Evolutionary conservation across 2,113 vertebrate genomes (phyloP), one percentile per base, ranked within the genome.

Genomic region (Calidris pygmaea): DNA sequence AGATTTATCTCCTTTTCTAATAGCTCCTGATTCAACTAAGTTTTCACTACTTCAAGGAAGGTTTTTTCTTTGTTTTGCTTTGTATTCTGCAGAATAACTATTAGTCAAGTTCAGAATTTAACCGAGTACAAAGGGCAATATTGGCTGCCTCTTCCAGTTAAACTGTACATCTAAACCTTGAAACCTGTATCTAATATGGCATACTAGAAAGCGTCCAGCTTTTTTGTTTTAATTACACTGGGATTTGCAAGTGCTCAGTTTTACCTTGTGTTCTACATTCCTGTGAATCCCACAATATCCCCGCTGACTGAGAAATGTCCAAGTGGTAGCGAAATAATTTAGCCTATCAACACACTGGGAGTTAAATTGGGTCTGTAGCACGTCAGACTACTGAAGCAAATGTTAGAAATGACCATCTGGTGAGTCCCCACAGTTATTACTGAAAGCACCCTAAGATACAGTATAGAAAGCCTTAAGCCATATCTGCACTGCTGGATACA

Each of bases 331-430:
- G 52, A 35, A 27, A 81, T 7, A 62, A 88, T n/a, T 68, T 20
- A 52, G 20, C 63, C 71, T 66, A 45, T 53, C 48, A 85, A 43
- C 24, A 41, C 4, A 29, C 14, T 32, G 68, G 50, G 30, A 47
- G 76, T 79, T 66, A 41, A 90, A 88, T 50, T 27, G 48, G 55
- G 45, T 50, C 29, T 85, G 50, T 5, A 79, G 29, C 21, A 43
- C 0, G 0, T 32, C 67, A 82, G 35, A 11, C 23, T 60, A 15
- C 2, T 17, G 32, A 50, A 67, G 45, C 4, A 62, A 62, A 66
- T 43, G 14, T 53, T 83, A 82, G 65, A 75, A 70, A 70, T 48
- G 34, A 41, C n/a, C 66, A n/a, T 43, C 24, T 80, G 62, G 39
- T 79, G 74, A 92, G 56, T 56, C 72, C 65, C 52, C 77, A 45